Conservation (phyloP, 2,113 vertebrate species). For the Platanista minor region DNA sequence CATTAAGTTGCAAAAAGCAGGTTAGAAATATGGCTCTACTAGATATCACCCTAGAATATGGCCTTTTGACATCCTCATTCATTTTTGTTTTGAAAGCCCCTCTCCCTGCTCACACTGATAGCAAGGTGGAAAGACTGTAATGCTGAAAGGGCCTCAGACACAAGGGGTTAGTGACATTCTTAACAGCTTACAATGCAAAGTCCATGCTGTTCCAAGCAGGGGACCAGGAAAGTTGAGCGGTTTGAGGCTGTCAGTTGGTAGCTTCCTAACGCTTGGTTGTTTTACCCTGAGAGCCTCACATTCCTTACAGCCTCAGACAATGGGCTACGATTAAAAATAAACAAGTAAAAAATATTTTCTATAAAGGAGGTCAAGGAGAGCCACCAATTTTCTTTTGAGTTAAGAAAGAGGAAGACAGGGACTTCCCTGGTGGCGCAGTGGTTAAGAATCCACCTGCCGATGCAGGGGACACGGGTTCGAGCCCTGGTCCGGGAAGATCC, state of each 20-base stretch:
- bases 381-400: not conserved
- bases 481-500: too few relatives aligned
- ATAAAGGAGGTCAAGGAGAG: not conserved
- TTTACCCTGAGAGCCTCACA: not conserved
- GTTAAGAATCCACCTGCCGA: too few relatives aligned
- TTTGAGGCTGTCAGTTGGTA: not conserved
- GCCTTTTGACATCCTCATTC: not conserved
- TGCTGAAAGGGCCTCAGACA: not conserved
- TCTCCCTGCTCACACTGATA: not conserved
- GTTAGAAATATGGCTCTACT: not conserved
- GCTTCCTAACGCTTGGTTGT: not conserved
- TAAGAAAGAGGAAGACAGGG: not conserved
- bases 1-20: slow-evolving; percentile 45
- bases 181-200: not conserved
- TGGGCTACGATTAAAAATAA: not conserved
- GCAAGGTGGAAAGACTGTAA: not conserved
- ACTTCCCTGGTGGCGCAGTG: too few relatives aligned
- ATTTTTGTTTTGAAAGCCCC: not conserved
- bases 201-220: not conserved
- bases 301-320: not conserved
- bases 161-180: not conserved
- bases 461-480: too few relatives aligned
- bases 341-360: not conserved
- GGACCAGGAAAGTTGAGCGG: not conserved
- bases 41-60: not conserved